A percentile compares a stretch with the other conserved stretches of the same genome.
These are phyloP conservation scores for Australoheros facetus DNA, from an alignment of 2,797 vertebrate species.

Conservation along the genomic window DNA sequence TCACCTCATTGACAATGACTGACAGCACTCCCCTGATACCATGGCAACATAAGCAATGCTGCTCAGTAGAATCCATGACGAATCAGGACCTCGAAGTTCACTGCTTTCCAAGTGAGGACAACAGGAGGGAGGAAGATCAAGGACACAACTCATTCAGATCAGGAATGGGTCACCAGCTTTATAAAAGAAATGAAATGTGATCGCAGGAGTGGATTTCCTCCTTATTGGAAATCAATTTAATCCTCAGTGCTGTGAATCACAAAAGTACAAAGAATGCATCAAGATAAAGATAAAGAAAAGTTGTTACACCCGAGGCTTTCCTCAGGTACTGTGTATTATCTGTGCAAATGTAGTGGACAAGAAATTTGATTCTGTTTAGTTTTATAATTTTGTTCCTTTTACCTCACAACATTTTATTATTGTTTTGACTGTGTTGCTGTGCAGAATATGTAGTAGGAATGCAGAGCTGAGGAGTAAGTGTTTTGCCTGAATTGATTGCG, in stretches of 20 bases:
- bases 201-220: background rate
- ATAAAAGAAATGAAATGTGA: conserved; percentile 22
- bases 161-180: conserved; percentile 13
- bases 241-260: background rate
- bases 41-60: conserved; percentile 77
- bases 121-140: conserved; percentile 52
- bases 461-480: no score
- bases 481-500: no score
- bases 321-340: background rate
- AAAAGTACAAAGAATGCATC: background rate
- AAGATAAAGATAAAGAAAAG: background rate
- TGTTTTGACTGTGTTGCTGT: no score
- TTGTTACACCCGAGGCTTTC: background rate
- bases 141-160: conserved; percentile 44
- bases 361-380: no score
- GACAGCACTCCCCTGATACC: conserved; percentile 71
- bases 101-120: conserved; percentile 52
- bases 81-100: conserved; percentile 74
- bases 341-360: background rate
- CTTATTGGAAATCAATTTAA: conserved; percentile 7
- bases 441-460: no score
- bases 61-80: conserved; percentile 66
- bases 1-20: conserved; percentile 62
- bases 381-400: no score
- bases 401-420: no score